Percentiles rank a stretch among this genome's conserved stretches.
Conservation (phyloP, 2,888 invertebrate genomes). For the Lithophane leautieri region DNA sequence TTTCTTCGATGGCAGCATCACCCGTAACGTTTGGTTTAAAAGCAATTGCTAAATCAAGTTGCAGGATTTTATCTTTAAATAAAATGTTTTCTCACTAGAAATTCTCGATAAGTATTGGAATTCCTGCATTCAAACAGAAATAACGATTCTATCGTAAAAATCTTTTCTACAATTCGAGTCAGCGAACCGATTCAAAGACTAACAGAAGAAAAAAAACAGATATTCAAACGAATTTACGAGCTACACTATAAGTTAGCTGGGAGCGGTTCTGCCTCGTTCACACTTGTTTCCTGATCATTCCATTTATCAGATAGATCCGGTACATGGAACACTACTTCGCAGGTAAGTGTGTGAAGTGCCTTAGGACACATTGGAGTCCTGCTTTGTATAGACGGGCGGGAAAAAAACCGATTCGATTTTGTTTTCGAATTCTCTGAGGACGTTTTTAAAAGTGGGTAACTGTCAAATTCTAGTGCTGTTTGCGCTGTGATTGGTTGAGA, state of each 20-base stretch:
- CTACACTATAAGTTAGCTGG: constrained; percentile 54
- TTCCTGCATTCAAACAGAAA: constrained; percentile 29
- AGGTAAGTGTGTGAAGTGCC: constrained; percentile 76
- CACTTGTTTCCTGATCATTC: constrained; percentile 77
- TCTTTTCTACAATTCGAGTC: constrained; percentile 55
- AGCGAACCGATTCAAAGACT: constrained; percentile 40
- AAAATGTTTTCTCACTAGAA: constrained; percentile 15
- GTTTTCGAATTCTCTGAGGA: constrained; percentile 40
- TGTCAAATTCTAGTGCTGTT: constrained; percentile 24
- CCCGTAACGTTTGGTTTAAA: background rate
- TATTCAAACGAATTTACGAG: constrained; percentile 57
- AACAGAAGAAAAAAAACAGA: constrained; percentile 38
- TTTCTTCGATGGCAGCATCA: background rate
- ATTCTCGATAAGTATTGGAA: constrained; percentile 35
- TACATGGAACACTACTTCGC: constrained; percentile 80
- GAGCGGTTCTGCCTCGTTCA: constrained; percentile 54
- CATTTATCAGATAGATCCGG: constrained; percentile 75
- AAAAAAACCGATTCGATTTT: constrained; percentile 38
- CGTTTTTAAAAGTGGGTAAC: constrained; percentile 25
- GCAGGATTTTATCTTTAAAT: constrained; percentile 14
- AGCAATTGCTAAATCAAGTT: background rate
- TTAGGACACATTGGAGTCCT: constrained; percentile 69
- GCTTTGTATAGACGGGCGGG: constrained; percentile 43
- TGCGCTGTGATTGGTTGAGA: constrained; percentile 9
- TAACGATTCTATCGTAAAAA: constrained; percentile 47